Evolutionary conservation across 2,888 invertebrate genomes (phyloP), one percentile per base, ranked within the genome.

Genomic region (Ramazzottius varieornatus): DNA sequence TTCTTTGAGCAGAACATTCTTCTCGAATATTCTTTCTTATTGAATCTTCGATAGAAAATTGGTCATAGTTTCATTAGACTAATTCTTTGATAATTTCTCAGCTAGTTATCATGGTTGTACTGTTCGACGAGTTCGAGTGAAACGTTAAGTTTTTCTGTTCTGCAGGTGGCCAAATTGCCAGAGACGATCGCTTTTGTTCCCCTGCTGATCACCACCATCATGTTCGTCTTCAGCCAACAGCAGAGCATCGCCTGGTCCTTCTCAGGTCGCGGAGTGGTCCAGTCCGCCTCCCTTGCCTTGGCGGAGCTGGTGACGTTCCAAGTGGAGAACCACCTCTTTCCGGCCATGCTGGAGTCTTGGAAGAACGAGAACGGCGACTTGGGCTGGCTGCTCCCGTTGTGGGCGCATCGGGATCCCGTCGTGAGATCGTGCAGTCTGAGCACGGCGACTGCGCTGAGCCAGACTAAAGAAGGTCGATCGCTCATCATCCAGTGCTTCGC

Each of bases 321-420:
- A 54, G n/a, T 54, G 29, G 54, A 54, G 29, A 24, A 54, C 29
- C 4, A 29, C 20, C 20, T 54, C n/a, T 54, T 54, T 24, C 54
- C 54, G 13, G 54, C 54, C 8, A 54, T 54, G 54, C 54, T 54
- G 29, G 54, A 54, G 54, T 54, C 54, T 4, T 54, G 54, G 54
- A 54, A 29, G 24, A 29, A 29, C 54, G n/a, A 54, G 29, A 29
- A 13, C 29, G 54, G 29, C 8, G 24, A 13, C 29, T 29, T 54
- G 20, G 4, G 4, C n/a, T 54, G 54, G 54, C 20, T 54, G 29
- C 13, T 54, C 4, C 20, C 54, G 4, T 8, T 54, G 8, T 54
- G 20, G 20, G 54, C 54, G 20, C 13, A 54, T 29, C 54, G 54
- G 4, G 54, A 54, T 24, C 54, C 54, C 4, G 20, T 54, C 4